Base-by-base conservation (phyloP, 2,797 vertebrate genomes). In the Clarias laeviceps region DNA sequence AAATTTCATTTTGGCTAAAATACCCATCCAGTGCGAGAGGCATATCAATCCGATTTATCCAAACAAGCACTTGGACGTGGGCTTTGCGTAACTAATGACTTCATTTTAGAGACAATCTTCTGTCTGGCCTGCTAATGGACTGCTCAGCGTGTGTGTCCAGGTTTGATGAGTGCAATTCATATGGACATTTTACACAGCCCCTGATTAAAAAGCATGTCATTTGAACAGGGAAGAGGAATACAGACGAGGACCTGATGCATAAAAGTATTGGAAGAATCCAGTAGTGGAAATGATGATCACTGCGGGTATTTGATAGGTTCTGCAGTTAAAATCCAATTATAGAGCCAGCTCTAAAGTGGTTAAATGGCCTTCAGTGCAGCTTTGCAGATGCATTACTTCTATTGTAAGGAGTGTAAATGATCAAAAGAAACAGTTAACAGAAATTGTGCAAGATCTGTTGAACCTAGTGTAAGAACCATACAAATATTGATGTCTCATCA, bases 11-110 rank as follows among this genome's bases (percentile, higher is more conserved):
- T 90, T 93, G 91, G 87, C 90, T 88, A 90, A 93, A 92, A 92
- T 91, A 92, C 95, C 91, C 91, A 91, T 92, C 93, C 91, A 89
- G 89, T 91, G 91, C 62, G 64, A 79, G 91, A 82, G 90, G 90
- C 90, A 91, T 93, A 92, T 91, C 91, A 90, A 94, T 92, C 92
- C 90, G 92, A 93, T 93, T 94, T 93, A 93, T 91, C 91, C 92
- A 94, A 90, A 94, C 93, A 95, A 94, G 94, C 90, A 93, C 94
- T 87, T 88, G 91, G 94, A 94, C 93, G 93, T 94, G 93, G 93
- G 92, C 93, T 95, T 94, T 95, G 94, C 92, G 91, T 95, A 94
- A 94, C 94, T 96, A 96, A 96, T 95, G 93, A 91, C 93, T 95
- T 95, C 92, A 94, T 95, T 96, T 95, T 93, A 91, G 90, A 93